Evolutionary conservation across 2,888 invertebrate genomes (phyloP).

Genomic region (Callimorpha dominula): DNA sequence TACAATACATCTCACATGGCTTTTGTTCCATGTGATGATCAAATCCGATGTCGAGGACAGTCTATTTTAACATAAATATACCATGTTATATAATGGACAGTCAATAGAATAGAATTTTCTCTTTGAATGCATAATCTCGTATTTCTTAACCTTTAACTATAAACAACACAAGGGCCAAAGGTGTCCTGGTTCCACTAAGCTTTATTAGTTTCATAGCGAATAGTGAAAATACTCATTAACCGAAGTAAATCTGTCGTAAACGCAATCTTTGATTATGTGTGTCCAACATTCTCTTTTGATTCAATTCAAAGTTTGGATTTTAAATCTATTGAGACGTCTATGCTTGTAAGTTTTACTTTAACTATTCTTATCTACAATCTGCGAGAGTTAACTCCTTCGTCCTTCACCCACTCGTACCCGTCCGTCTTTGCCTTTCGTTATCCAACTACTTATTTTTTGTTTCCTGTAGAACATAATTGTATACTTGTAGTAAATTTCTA

Average conservation of each 20-base stretch:
- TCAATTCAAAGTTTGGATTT: neutral
- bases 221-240: constrained; percentile 46
- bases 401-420: neutral
- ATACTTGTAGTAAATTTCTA: constrained; percentile 29
- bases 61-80: neutral
- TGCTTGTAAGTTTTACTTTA: constrained; percentile 58
- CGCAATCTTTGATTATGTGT: constrained; percentile 40
- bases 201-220: constrained; percentile 29
- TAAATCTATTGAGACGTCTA: no score
- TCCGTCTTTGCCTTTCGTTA: constrained; percentile 50
- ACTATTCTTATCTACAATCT: constrained; percentile 59
- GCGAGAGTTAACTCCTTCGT: constrained; percentile 60
- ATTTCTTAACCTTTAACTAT: constrained; percentile 38
- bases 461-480: no score
- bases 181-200: constrained; percentile 22
- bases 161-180: constrained; percentile 32
- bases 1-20: no score
- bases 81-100: neutral
- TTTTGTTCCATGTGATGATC: no score
- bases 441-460: constrained; percentile 21
- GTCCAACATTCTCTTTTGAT: constrained; percentile 33
- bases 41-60: no score
- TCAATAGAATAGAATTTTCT: constrained; percentile 1
- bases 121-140: constrained; percentile 23
- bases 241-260: constrained; percentile 34